Base-by-base conservation (phyloP, 2,888 invertebrate species). In the Drosophila mimica region DNA sequence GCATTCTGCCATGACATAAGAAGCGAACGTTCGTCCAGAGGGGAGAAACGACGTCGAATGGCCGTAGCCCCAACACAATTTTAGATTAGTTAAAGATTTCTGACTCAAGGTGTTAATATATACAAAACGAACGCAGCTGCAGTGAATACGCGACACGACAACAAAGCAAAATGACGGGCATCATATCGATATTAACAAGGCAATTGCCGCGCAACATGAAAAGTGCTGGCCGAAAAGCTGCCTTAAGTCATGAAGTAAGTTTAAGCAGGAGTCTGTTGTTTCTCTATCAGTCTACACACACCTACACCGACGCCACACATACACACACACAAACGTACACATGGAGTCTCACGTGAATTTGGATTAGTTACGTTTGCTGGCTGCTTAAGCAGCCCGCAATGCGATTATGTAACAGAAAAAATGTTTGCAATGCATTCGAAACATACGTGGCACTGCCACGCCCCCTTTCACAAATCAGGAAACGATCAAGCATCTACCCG, bases 111-210 rank as follows among this genome's bases (percentile, higher is more conserved):
- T 89, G 72, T 70, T 79, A 46, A 72, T 60, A 67, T 28, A 71
- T 52, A 67, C 49, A 70, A 43, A 66, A 54, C 57, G 59, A 57
- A 36, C 59, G 52, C 56, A 61, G 78, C 77, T 52, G 64, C 81
- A 52, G 66, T 54, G 59, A 57, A 53, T 20, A 69, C 66, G 62
- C 57, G 53, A 59, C 25, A 46, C 70, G 59, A 70, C 70, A 72
- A 46, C 74, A 67, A 69, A 73, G 70, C 61, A 69, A 25, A 46
- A 94, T 94, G 94, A 93, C 94, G 89, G 93, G 93, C 74, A 92
- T 94, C 92, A 92, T 94, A 79, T 93, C 93, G 65, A 89, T 94
- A 83, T 92, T 94, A 76, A 92, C 93, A 79, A 93, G 94, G 78
- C 93, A 92, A 84, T 80, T 94, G 84, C 93, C 93, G 77, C 93